Evolutionary conservation across 2,113 vertebrate species (phyloP).

Genomic region (Myotis lucifugus): DNA sequence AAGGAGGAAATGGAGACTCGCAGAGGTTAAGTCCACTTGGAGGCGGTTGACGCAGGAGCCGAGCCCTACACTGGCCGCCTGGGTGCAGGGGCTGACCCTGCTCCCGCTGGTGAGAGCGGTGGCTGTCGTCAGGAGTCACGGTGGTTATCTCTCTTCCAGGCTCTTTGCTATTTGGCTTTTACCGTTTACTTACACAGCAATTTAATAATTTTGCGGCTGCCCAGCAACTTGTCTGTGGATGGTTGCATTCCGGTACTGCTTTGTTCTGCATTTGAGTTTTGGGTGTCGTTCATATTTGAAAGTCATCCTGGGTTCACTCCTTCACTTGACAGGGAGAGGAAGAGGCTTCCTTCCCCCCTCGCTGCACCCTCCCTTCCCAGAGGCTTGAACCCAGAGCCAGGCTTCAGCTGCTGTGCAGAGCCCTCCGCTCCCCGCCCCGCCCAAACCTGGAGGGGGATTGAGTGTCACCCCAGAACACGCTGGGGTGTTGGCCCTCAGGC

Average conservation of each 20-base stretch:
- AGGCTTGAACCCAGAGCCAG: not conserved
- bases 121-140: not conserved
- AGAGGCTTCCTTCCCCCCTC: not conserved
- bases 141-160: not conserved
- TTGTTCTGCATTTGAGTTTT: conserved; percentile 23
- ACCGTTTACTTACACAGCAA: not conserved
- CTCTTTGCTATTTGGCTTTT: not conserved
- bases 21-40: not conserved
- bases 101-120: too few relatives aligned
- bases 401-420: not conserved
- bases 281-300: not conserved
- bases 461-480: not conserved
- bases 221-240: not conserved
- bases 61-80: not conserved
- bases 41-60: not conserved
- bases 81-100: fast-evolving
- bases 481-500: fast-evolving
- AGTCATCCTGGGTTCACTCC: not conserved
- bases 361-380: not conserved
- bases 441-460: not conserved
- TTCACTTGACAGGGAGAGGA: not conserved
- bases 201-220: not conserved
- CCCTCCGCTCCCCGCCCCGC: not conserved
- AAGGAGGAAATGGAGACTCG: not conserved
- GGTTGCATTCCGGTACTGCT: not conserved